Conservation (phyloP, 2,888 invertebrate species). For the Heteromyza rotundicornis region DNA sequence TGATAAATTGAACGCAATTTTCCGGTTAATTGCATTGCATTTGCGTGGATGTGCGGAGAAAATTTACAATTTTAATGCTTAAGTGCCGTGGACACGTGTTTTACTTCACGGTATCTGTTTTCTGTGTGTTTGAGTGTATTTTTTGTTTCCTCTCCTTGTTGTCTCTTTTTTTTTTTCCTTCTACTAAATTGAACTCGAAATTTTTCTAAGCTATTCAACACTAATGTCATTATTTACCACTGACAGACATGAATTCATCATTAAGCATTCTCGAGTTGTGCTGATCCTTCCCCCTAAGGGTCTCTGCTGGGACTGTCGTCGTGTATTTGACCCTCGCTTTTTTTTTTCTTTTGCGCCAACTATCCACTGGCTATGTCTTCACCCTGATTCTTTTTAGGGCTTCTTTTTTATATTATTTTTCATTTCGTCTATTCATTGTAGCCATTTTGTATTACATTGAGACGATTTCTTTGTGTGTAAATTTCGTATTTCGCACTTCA, state of each 20-base stretch:
- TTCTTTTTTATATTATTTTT: no score
- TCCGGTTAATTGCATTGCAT: constrained; percentile 41
- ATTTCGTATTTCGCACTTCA: neutral
- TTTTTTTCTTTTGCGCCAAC: no score
- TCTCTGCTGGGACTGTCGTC: neutral
- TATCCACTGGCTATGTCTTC: neutral
- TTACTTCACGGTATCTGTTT: no score
- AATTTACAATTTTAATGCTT: constrained; percentile 4
- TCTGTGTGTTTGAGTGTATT: no score
- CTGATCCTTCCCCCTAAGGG: no score
- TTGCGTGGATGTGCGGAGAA: neutral
- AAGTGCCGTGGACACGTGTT: constrained; percentile 7
- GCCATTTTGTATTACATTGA: no score
- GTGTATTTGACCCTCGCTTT: neutral
- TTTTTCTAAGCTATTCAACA: constrained; percentile 6
- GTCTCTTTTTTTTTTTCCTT: constrained; percentile 8
- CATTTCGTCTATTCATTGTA: no score
- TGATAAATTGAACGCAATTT: constrained; percentile 53
- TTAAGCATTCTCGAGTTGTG: constrained; percentile 8
- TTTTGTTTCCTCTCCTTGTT: no score
- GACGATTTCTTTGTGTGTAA: no score
- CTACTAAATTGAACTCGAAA: constrained; percentile 19
- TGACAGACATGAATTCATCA: constrained; percentile 11
- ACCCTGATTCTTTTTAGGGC: no score
- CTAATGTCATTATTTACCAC: constrained; percentile 23